Percentiles rank a stretch among this genome's conserved stretches.
phyloP scores from a whole-genome alignment of 2,113 vertebrate species.

The Ibidorhyncha struthersii region DNA sequence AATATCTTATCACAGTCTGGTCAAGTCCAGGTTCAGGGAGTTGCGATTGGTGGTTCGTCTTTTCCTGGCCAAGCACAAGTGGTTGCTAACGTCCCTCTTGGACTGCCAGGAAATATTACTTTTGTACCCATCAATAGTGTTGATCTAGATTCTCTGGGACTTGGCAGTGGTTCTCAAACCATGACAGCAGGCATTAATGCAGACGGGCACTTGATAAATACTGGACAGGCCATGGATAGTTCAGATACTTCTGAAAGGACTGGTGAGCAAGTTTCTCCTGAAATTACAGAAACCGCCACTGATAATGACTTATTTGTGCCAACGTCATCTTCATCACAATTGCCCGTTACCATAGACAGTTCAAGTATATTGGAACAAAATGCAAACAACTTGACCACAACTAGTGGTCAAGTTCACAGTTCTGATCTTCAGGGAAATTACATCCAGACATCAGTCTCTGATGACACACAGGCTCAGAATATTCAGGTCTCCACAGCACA shows the following conservation, averaged over 20 bases:
- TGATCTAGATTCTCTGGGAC: conserved; percentile 96
- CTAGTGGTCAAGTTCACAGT: conserved; percentile 84
- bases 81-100: conserved; percentile 96
- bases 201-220: conserved; percentile 94
- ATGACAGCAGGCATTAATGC: conserved; percentile 97
- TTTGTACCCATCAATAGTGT: conserved; percentile 99
- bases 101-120: conserved; percentile 96
- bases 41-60: conserved; percentile 90
- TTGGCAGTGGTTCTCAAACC: conserved; percentile 92
- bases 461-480: conserved; percentile 89
- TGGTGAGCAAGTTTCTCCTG: conserved; percentile 89
- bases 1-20: conserved; percentile 95
- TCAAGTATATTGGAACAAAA: conserved; percentile 90
- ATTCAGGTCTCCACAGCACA: conserved; percentile 90
- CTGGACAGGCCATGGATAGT: conserved; percentile 86
- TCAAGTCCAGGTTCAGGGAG: conserved; percentile 94
- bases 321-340: conserved; percentile 91
- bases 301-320: conserved; percentile 96
- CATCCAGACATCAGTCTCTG: conserved; percentile 84
- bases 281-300: conserved; percentile 87
- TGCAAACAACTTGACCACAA: conserved; percentile 81
- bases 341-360: conserved; percentile 88
- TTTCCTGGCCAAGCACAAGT: conserved; percentile 97
- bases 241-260: conserved; percentile 90
- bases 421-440: conserved; percentile 92